Evolutionary conservation across 2,888 invertebrate species (phyloP).

Genomic region (Lasioglossum marginatum): DNA sequence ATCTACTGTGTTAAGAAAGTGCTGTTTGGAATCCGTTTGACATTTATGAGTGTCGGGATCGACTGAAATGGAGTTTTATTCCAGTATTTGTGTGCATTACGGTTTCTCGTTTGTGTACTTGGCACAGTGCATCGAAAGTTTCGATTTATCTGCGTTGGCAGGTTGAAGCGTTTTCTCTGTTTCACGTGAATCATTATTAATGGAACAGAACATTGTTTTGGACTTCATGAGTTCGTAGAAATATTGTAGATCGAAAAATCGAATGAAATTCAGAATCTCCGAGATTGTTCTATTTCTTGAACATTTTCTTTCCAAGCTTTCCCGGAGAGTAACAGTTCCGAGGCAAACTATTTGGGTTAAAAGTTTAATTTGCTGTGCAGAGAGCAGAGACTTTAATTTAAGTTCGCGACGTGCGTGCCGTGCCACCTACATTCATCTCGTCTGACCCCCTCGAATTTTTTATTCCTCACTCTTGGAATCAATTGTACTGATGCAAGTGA

Average conservation of each 20-base stretch:
- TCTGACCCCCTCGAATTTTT: background rate
- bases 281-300: background rate
- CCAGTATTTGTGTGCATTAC: background rate
- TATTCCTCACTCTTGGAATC: background rate
- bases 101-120: background rate
- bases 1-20: background rate
- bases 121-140: background rate
- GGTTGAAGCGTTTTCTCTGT: background rate
- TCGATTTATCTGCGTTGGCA: background rate
- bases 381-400: conserved; percentile 70
- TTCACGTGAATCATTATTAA: background rate
- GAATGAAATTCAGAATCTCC: fast-evolving
- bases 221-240: background rate
- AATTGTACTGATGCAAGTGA: background rate
- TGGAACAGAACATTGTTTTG: background rate
- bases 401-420: conserved; percentile 50
- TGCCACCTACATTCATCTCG: conserved; percentile 67
- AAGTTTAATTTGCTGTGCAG: conserved; percentile 72
- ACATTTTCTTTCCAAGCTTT: background rate
- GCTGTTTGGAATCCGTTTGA: background rate
- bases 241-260: background rate
- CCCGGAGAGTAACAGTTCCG: background rate
- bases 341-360: conserved; percentile 71
- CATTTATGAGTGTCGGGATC: background rate
- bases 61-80: background rate